These are phyloP conservation scores for Sisyra nigra DNA, from an alignment of 2,888 invertebrate species.

Conservation along the genomic window DNA sequence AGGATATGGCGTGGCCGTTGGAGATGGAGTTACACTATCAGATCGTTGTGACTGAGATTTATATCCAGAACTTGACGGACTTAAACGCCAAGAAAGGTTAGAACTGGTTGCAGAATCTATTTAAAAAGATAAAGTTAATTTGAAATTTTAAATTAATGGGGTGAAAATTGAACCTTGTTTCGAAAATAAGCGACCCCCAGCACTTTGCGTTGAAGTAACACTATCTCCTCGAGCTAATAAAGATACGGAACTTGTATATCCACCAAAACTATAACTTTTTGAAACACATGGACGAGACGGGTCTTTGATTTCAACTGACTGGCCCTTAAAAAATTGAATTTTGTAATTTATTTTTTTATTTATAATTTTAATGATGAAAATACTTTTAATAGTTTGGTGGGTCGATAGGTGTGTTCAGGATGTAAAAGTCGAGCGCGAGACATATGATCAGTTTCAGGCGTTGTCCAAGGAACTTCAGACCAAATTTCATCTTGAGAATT, in stretches of 20 bases:
- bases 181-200: conserved; percentile 47
- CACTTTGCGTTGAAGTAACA: conserved; percentile 44
- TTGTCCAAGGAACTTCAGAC: conserved; percentile 34
- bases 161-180: conserved; percentile 58
- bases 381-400: conserved; percentile 34
- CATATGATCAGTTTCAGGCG: conserved; percentile 33
- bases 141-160: too few species aligned
- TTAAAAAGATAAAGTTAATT: conserved; percentile 5
- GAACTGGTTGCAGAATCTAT: conserved; percentile 39
- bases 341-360: too few species aligned
- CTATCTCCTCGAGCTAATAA: conserved; percentile 41
- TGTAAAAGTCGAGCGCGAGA: conserved; percentile 27
- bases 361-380: too few species aligned
- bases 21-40: conserved; percentile 64
- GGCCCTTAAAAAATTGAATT: conserved; percentile 26
- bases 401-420: conserved; percentile 29
- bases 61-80: conserved; percentile 62
- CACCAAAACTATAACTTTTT: conserved; percentile 81
- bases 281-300: conserved; percentile 40
- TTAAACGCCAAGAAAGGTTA: conserved; percentile 46
- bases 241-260: conserved; percentile 42
- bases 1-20: conserved; percentile 37
- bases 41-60: conserved; percentile 57
- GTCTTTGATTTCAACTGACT: conserved; percentile 34
- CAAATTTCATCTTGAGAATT: conserved; percentile 32